phyloP scores from a whole-genome alignment of 1,140 invertebrate species.

The Monochamus saltuarius region DNA sequence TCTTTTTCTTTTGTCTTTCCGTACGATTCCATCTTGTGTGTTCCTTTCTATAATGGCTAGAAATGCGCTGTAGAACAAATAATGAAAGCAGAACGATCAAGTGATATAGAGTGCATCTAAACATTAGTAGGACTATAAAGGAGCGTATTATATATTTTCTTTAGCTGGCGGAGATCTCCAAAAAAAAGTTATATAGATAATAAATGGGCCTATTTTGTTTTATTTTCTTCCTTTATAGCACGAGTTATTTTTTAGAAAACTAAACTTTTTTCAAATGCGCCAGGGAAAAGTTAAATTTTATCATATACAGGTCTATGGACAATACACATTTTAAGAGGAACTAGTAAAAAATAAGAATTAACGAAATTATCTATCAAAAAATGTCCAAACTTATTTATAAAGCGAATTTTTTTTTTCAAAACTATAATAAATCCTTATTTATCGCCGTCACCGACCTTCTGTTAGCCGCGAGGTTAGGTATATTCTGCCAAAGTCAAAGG shows the following conservation, averaged over 20 bases:
- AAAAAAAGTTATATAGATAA: neutral
- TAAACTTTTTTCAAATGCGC: neutral
- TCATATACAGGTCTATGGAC: no score
- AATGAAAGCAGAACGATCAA: slow-evolving; percentile 25
- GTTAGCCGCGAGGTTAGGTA: no score
- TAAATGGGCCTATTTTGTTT: neutral
- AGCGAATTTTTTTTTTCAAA: no score
- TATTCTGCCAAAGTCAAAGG: no score
- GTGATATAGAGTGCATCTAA: slow-evolving; percentile 6
- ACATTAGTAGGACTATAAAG: neutral
- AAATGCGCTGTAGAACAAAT: slow-evolving; percentile 26
- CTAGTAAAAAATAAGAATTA: no score
- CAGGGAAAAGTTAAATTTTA: no score
- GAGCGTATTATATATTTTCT: neutral
- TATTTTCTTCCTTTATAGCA: neutral
- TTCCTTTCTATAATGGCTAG: slow-evolving; percentile 25
- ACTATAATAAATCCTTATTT: no score
- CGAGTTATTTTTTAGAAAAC: neutral
- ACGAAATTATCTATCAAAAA: no score
- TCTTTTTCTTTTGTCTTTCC: slow-evolving; percentile 35
- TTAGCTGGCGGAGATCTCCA: neutral
- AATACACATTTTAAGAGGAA: no score
- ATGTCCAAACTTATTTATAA: no score
- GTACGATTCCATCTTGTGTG: slow-evolving; percentile 27
- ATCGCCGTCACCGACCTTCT: no score